A percentile compares a stretch with the other conserved stretches of the same genome.
Conservation (phyloP, 2,113 vertebrate species). For the Crotalus horridus region DNA sequence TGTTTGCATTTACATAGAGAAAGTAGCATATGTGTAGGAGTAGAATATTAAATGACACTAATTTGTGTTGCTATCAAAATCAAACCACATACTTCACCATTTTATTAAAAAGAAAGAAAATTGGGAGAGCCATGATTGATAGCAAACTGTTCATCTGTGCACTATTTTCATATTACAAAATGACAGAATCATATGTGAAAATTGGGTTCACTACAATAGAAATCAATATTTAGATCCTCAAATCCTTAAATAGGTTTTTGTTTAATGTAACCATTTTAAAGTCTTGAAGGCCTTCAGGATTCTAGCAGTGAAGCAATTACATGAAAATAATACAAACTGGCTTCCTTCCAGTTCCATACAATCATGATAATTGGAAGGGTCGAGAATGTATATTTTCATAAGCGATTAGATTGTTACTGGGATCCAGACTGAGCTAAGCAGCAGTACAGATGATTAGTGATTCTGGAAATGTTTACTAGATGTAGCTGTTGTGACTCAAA, state of each 20-base stretch:
- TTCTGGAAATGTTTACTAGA: conserved; percentile 59
- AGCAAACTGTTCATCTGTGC: neutral
- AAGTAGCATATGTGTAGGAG: neutral
- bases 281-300: conserved; percentile 19
- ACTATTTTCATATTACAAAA: neutral
- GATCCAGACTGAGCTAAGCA: conserved; percentile 38
- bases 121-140: neutral
- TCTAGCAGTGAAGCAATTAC: conserved; percentile 47
- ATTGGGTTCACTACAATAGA: neutral
- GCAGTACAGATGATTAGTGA: conserved; percentile 57
- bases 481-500: conserved; percentile 51
- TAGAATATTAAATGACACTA: neutral
- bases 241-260: neutral
- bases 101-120: neutral
- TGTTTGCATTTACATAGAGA: neutral
- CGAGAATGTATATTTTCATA: conserved; percentile 63
- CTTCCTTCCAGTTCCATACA: conserved; percentile 51
- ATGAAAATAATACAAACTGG: conserved; percentile 31
- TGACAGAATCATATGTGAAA: neutral
- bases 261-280: neutral
- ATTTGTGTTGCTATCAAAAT: neutral
- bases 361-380: conserved; percentile 53
- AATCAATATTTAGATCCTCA: neutral
- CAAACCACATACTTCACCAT: neutral
- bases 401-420: conserved; percentile 56